A percentile compares a stretch with the other conserved stretches of the same genome.
Evolutionary conservation across 2,797 vertebrate species (phyloP).

Genomic region (Notoglanidium macrostoma): DNA sequence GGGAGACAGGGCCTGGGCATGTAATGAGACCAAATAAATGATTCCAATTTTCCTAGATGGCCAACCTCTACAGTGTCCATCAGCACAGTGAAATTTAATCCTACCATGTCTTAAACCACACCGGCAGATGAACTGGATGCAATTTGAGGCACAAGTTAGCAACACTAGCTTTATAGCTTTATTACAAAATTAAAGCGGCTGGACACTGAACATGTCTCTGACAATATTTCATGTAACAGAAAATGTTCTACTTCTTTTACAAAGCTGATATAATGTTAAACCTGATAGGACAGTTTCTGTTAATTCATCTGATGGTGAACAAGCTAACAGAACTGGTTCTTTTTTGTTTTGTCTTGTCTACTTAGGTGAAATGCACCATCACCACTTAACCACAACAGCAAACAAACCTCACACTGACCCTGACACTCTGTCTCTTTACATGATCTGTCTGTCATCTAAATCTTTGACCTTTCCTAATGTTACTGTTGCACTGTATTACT

Average conservation of each 20-base stretch:
- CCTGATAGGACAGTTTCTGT: neutral
- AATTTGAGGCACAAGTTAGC: neutral
- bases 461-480: slow-evolving; percentile 43
- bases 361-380: slow-evolving; percentile 74
- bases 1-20: neutral
- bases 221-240: neutral
- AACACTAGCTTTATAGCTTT: slow-evolving; percentile 18
- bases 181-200: neutral
- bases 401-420: slow-evolving; percentile 53
- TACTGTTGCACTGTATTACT: slow-evolving; percentile 23
- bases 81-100: neutral
- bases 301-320: slow-evolving; percentile 22
- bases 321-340: slow-evolving; percentile 64
- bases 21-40: neutral
- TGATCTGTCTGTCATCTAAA: slow-evolving; percentile 57
- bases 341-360: slow-evolving; percentile 70
- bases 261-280: neutral
- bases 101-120: neutral
- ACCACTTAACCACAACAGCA: slow-evolving; percentile 57
- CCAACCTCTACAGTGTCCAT: neutral
- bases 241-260: neutral
- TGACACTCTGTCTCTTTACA: slow-evolving; percentile 43
- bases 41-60: neutral
- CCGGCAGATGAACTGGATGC: neutral
- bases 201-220: neutral